These are phyloP conservation scores for Zaprionus inermis DNA, from an alignment of 1,140 invertebrate species.

Conservation along the genomic window DNA sequence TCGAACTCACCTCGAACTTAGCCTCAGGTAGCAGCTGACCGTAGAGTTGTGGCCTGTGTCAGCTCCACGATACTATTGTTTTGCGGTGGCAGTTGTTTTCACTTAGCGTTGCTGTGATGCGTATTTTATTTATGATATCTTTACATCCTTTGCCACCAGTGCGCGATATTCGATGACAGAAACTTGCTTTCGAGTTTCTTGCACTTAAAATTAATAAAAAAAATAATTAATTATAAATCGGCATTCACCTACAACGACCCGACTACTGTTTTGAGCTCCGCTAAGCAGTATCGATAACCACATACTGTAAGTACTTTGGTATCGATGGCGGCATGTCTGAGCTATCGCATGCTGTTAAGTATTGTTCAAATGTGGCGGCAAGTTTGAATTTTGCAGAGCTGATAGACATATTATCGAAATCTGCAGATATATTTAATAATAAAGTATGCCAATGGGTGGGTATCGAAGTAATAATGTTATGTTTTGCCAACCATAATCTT, in stretches of 20 bases:
- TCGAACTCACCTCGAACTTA: slow-evolving; percentile 41
- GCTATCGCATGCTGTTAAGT: background rate
- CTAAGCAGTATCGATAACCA: background rate
- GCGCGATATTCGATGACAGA: background rate
- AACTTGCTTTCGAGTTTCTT: background rate
- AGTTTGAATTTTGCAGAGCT: background rate
- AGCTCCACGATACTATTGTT: slow-evolving; percentile 33
- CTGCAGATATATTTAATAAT: background rate
- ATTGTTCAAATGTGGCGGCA: background rate
- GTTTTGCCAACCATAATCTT: background rate
- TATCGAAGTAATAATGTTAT: background rate
- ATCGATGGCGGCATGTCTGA: background rate
- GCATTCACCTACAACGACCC: slow-evolving; percentile 1
- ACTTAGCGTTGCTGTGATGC: background rate
- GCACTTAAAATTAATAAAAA: slow-evolving; percentile 8
- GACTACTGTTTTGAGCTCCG: background rate
- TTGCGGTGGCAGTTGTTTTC: slow-evolving; percentile 1
- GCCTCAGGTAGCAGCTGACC: slow-evolving; percentile 44
- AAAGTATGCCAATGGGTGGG: background rate
- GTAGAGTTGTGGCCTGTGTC: slow-evolving; percentile 25
- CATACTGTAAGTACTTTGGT: background rate
- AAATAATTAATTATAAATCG: slow-evolving; percentile 13
- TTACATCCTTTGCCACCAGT: background rate
- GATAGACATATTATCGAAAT: background rate
- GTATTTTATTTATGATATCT: background rate